Evolutionary conservation across 2,113 vertebrate species (phyloP).

Genomic region (Rhabdomys dilectus): DNA sequence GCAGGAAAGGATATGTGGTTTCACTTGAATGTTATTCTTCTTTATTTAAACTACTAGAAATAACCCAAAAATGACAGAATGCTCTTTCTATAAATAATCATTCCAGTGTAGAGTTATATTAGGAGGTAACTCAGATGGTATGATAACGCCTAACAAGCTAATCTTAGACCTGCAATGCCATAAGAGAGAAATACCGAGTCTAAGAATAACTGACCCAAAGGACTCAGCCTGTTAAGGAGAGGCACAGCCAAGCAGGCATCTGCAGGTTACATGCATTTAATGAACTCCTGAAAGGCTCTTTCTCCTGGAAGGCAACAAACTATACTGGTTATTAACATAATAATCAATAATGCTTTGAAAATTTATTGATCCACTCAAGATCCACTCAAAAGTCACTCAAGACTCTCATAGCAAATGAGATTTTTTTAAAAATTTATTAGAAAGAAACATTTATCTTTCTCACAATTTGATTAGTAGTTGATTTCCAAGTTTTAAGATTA

Average conservation of each 20-base stretch:
- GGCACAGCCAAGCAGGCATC: conserved; percentile 75
- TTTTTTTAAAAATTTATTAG: conserved; percentile 41
- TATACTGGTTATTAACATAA: conserved; percentile 34
- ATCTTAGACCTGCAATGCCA: conserved; percentile 99
- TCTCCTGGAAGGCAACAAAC: conserved; percentile 55
- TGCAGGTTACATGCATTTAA: conserved; percentile 81
- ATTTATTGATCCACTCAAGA: conserved; percentile 50
- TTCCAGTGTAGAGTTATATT: conserved; percentile 96
- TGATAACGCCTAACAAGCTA: conserved; percentile 97
- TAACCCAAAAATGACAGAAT: conserved; percentile 94
- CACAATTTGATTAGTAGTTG: neutral
- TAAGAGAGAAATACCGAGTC: conserved; percentile 98
- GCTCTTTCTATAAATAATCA: conserved; percentile 95
- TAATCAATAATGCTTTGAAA: conserved; percentile 69
- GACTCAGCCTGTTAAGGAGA: conserved; percentile 91
- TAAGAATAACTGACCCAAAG: conserved; percentile 99
- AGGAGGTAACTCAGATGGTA: conserved; percentile 96
- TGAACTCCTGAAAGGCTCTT: conserved; percentile 72
- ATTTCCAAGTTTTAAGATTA: conserved; percentile 11
- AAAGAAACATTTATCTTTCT: conserved; percentile 30
- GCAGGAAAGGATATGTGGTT: conserved; percentile 91
- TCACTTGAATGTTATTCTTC: conserved; percentile 89
- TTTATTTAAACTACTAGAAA: conserved; percentile 92
- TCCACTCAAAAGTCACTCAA: conserved; percentile 28
- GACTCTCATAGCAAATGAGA: neutral